phyloP scores from a whole-genome alignment of 2,113 vertebrate genomes.

The Pterophyllum scalare region DNA sequence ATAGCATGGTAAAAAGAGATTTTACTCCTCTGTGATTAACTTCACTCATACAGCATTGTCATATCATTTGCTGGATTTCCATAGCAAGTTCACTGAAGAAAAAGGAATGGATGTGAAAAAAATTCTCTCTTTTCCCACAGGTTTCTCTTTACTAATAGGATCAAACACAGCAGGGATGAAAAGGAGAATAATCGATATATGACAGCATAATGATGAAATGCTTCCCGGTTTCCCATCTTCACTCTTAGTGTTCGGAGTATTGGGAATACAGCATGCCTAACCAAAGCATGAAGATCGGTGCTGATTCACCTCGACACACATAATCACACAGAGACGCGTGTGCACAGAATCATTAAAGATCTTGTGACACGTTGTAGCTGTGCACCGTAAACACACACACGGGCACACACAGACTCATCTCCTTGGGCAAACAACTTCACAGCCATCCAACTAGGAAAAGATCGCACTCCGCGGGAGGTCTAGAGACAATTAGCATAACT shows the following conservation, averaged over 20 bases:
- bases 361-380: conserved; percentile 47
- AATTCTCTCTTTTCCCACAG: conserved; percentile 21
- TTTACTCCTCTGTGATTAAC: conserved; percentile 33
- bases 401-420: conserved; percentile 51
- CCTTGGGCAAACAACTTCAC: conserved; percentile 78
- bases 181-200: conserved; percentile 57
- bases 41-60: conserved; percentile 20
- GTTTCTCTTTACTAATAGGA: conserved; percentile 58
- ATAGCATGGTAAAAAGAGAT: conserved; percentile 1
- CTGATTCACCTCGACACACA: conserved; percentile 55
- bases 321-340: conserved; percentile 49
- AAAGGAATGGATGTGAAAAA: background rate
- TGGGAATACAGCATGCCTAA: conserved; percentile 44
- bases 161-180: conserved; percentile 47
- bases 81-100: conserved; percentile 24
- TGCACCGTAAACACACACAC: conserved; percentile 61
- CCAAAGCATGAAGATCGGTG: conserved; percentile 34
- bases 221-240: conserved; percentile 31
- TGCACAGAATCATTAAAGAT: conserved; percentile 53
- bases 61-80: conserved; percentile 33
- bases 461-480: conserved; percentile 67
- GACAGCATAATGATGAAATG: conserved; percentile 53
- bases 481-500: conserved; percentile 78
- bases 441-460: conserved; percentile 68
- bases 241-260: conserved; percentile 38